Evolutionary conservation across 1,140 invertebrate species (phyloP).

Genomic region (Brachionus koreanus): DNA sequence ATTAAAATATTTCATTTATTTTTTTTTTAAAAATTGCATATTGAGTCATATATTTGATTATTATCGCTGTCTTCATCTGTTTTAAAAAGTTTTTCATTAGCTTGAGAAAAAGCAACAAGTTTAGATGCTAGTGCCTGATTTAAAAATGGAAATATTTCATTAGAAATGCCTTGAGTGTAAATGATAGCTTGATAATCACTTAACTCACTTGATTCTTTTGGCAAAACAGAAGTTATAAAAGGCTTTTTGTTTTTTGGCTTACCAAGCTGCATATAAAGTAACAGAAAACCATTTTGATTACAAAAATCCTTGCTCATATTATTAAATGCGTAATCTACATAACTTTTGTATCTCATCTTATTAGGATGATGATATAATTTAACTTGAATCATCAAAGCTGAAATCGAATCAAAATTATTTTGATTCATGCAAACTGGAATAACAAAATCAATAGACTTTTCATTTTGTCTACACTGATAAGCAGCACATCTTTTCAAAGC

Average conservation of each 20-base stretch:
- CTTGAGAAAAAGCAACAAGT: not conserved
- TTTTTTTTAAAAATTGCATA: not conserved
- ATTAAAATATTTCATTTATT: no score
- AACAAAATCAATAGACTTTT: not conserved
- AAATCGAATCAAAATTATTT: not conserved
- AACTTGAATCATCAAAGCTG: not conserved
- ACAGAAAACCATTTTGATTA: not conserved
- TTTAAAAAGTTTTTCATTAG: not conserved
- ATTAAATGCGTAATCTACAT: not conserved
- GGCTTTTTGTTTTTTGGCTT: not conserved
- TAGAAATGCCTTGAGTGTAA: not conserved
- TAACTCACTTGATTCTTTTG: not conserved
- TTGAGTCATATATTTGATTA: not conserved
- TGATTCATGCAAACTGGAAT: not conserved
- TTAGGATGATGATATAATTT: not conserved
- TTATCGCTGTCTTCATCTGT: not conserved
- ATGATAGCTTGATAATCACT: not conserved
- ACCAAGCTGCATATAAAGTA: slow-evolving; percentile 10
- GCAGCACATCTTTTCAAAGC: not conserved
- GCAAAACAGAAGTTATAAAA: not conserved
- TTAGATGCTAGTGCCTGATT: not conserved
- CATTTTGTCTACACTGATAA: not conserved
- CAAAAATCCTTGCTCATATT: not conserved
- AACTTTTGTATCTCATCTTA: not conserved
- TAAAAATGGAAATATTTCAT: not conserved